These are phyloP conservation scores for Junonia oenone DNA, from an alignment of 2,888 invertebrate species.

Conservation along the genomic window DNA sequence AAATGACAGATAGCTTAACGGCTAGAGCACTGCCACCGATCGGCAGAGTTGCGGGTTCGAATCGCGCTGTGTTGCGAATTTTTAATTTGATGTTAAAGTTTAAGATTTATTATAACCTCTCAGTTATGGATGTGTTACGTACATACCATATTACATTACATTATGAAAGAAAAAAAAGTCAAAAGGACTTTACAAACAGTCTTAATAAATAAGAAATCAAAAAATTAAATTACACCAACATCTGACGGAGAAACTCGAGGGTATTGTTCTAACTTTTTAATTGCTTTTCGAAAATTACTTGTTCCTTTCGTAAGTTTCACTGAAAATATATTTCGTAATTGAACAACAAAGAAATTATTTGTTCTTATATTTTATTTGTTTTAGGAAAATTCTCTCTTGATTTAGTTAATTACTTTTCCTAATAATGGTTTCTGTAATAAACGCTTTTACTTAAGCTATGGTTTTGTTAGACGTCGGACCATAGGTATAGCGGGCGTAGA, in stretches of 20 bases:
- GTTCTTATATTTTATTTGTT: background rate
- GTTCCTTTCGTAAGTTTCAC: background rate
- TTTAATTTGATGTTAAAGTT: too few relatives aligned
- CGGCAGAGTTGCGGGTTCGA: too few relatives aligned
- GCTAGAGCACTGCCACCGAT: too few relatives aligned
- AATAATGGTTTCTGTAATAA: background rate
- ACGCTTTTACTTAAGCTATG: too few relatives aligned
- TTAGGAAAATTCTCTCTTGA: background rate
- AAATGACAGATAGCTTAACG: too few relatives aligned
- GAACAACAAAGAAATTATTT: background rate
- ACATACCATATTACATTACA: too few relatives aligned
- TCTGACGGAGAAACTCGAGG: background rate
- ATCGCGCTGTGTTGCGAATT: too few relatives aligned
- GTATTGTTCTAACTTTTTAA: conserved; percentile 1
- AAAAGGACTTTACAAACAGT: background rate
- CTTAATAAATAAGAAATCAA: background rate
- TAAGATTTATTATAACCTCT: too few relatives aligned
- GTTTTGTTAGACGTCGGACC: too few relatives aligned
- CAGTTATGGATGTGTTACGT: too few relatives aligned
- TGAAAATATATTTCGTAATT: background rate
- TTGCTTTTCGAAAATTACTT: background rate
- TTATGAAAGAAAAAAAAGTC: too few relatives aligned
- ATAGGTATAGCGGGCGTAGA: too few relatives aligned
- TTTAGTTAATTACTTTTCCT: background rate
- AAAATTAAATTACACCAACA: background rate